phyloP scores from a whole-genome alignment of 2,113 vertebrate genomes.

The Pterocles gutturalis region DNA sequence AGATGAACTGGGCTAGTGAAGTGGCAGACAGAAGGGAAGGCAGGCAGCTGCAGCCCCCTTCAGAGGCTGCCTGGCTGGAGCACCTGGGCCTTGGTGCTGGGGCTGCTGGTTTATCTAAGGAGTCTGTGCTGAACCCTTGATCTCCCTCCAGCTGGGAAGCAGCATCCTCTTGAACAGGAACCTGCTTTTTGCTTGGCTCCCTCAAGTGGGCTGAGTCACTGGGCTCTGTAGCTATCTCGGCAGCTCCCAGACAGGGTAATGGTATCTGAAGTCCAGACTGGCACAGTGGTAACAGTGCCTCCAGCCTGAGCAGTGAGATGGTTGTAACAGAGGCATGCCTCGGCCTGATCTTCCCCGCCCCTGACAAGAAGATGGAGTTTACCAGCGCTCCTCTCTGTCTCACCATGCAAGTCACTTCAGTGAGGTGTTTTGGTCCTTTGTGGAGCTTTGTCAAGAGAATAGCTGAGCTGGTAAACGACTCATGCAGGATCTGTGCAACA shows the following conservation, averaged over 20 bases:
- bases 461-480: background rate
- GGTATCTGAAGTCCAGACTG: background rate
- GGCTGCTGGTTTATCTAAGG: background rate
- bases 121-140: background rate
- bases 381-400: background rate
- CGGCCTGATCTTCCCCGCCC: background rate
- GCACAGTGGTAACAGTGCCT: background rate
- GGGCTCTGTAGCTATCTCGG: background rate
- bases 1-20: background rate
- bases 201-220: conserved; percentile 4
- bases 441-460: background rate
- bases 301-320: background rate
- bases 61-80: background rate
- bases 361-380: background rate
- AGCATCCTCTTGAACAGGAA: background rate
- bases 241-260: background rate
- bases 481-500: background rate
- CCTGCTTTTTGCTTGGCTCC: background rate
- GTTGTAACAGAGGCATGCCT: background rate
- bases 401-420: background rate
- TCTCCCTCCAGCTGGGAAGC: background rate
- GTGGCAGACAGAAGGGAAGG: background rate
- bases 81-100: background rate
- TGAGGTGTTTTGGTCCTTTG: background rate
- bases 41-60: background rate